A percentile compares a stretch with the other conserved stretches of the same genome.
phyloP scores from a whole-genome alignment of 2,888 invertebrate genomes.

The Limenitis camilla region DNA sequence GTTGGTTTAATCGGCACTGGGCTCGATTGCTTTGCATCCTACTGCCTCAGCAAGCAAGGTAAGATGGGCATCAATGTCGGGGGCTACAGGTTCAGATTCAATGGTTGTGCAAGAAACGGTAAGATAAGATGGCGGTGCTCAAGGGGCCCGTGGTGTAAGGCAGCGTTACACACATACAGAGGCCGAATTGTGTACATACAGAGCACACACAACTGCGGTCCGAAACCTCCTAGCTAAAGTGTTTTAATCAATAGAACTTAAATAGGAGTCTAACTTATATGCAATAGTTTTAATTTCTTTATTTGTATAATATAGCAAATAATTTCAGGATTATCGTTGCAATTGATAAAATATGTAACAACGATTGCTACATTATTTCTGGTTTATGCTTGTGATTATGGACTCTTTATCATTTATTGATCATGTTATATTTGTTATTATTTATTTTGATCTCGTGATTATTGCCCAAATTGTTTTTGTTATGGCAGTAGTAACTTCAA shows the following conservation, averaged over 20 bases:
- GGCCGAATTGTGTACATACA: constrained; percentile 66
- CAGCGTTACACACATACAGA: constrained; percentile 62
- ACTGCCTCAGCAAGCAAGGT: constrained; percentile 69
- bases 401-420: too few relatives aligned
- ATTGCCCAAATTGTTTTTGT: too few relatives aligned
- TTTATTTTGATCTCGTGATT: too few relatives aligned
- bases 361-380: too few relatives aligned
- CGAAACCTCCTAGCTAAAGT: constrained; percentile 45
- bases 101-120: constrained; percentile 64
- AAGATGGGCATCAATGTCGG: constrained; percentile 70
- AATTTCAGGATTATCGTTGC: too few relatives aligned
- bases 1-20: constrained; percentile 60
- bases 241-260: neutral
- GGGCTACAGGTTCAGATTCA: constrained; percentile 64
- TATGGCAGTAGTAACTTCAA: too few relatives aligned
- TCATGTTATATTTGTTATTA: too few relatives aligned
- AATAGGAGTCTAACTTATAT: neutral
- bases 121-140: constrained; percentile 69
- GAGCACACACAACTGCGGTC: constrained; percentile 63
- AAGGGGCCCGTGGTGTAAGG: constrained; percentile 66
- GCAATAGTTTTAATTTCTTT: neutral
- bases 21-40: constrained; percentile 60
- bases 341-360: too few relatives aligned
- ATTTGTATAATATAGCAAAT: too few relatives aligned
- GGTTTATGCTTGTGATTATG: too few relatives aligned